Base-by-base conservation (phyloP, 1,140 invertebrate genomes). In the Ephestia elutella region DNA sequence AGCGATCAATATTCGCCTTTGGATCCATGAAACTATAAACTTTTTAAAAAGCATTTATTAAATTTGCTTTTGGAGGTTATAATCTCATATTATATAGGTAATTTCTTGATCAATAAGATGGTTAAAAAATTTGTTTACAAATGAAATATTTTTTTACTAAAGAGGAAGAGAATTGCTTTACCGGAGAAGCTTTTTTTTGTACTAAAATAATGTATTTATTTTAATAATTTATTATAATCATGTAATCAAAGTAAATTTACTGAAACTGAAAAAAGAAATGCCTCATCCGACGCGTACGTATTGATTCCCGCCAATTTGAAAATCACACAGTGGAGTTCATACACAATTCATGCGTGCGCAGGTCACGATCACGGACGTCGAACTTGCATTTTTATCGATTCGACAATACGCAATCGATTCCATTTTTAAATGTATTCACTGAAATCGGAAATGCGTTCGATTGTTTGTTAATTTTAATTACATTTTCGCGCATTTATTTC, bases 281-380 rank as follows among this genome's bases (percentile, higher is more conserved):
- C 38, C 38, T 44, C 38, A 5, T 44, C 38, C 38, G 15, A 44
- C 10, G 5, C 38, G 13, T 35, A 10, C 9, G 32, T 9, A 35
- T 44, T 44, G 38, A 44, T 15, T 44, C 38, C 38, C 38, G 38
- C 38, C 38, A 76, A 75, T 79, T 80, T 75, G 60, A 80, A 79
- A 80, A 74, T 67, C 60, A 63, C 51, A 56, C 67, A 66, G 67
- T 74, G 70, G 57, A 63, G 63, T 78, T 75, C 74, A 85, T 85
- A 72, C 77, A 82, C 79, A 82, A 85, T 85, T 72, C 79, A 85
- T 85, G 76, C 69, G 75, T 58, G 68, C 72, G 65, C 76, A 72
- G 82, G 82, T 86, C 83, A 86, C 79, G 83, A 82, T 82, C 82
- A 85, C 73, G 81, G 78, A 68, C 78, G 67, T 64, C 72, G 78